Base-by-base conservation (phyloP, 2,888 invertebrate genomes). In the Callyntrura guangdongensis region DNA sequence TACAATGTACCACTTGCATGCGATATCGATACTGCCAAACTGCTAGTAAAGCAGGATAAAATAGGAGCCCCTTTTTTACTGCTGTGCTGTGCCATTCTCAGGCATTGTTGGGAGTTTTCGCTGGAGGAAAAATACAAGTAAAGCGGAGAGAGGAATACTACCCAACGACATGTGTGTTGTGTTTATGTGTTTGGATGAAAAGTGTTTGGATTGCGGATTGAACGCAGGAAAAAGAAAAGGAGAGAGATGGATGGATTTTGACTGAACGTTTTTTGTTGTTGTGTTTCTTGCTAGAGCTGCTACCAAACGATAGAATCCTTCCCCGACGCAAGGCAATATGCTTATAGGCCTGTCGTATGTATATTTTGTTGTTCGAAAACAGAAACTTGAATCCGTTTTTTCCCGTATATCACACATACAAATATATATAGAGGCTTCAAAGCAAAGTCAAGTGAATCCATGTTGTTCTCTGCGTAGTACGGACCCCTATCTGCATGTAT, bases 31-130 rank as follows among this genome's bases (percentile, higher is more conserved):
- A 17, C 56, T 56, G 56, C 14, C 56, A 56, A n/a, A n/a, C 20
- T 61, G 61, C 22, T 9, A 61, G 22, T n/a, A 27, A 36, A 69
- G 36, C 36, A 49, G n/a, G 77, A 12, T 72, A 72, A 72, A 72
- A 25, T 67, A 64, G 25, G 69, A 27, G 27, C 25, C 69, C 69
- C 69, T 69, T 45, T 67, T 61, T 61, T 61, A 61, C 22, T 61
- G 61, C 61, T 61, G 5, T 59, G 14, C 61, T 61, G 22, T 61
- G 67, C 12, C 22, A 69, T 69, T 20, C 45, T 20, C 14, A n/a
- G n/a, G n/a, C n/a, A n/a, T 83, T 83, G 84, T 85, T 85, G 69
- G 84, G 25, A 85, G 67, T 85, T 85, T n/a, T 72, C 25, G 49
- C 53, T 53, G 36, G 53, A 82, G 82, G 17, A 22, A 22, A 67